These are phyloP conservation scores for Patella depressa DNA, from an alignment of 2,888 invertebrate genomes.

Conservation along the genomic window DNA sequence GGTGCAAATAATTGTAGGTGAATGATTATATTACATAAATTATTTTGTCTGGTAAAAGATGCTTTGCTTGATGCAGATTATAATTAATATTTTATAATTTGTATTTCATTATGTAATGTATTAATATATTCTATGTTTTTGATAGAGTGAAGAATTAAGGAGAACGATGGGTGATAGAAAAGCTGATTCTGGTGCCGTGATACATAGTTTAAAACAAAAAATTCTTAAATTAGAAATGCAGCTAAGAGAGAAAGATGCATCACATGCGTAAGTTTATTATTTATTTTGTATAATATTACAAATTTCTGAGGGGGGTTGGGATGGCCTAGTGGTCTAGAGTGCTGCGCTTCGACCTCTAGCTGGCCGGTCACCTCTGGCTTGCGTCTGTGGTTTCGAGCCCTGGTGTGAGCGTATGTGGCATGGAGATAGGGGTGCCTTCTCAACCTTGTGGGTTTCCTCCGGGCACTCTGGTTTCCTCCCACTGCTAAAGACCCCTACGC, in stretches of 20 bases:
- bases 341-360: too few species aligned
- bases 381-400: too few species aligned
- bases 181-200: slow-evolving; percentile 66
- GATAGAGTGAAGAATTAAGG: slow-evolving; percentile 67
- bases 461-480: too few species aligned
- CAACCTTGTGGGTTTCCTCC: too few species aligned
- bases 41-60: slow-evolving; percentile 1
- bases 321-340: too few species aligned
- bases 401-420: too few species aligned
- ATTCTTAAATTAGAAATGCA: slow-evolving; percentile 69
- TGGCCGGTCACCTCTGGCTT: too few species aligned
- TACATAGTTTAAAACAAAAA: slow-evolving; percentile 70
- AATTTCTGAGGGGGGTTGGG: too few species aligned
- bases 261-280: slow-evolving; percentile 55
- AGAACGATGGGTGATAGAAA: slow-evolving; percentile 65
- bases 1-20: neutral
- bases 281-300: neutral
- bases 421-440: too few species aligned
- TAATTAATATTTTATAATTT: too few species aligned
- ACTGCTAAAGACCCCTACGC: too few species aligned
- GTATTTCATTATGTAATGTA: neutral
- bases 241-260: slow-evolving; percentile 65
- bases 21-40: neutral
- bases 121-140: slow-evolving; percentile 13
- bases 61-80: neutral